Percentiles rank a stretch among this genome's conserved stretches.
Conservation (phyloP, 1,140 invertebrate species). For the Patella vulgata region DNA sequence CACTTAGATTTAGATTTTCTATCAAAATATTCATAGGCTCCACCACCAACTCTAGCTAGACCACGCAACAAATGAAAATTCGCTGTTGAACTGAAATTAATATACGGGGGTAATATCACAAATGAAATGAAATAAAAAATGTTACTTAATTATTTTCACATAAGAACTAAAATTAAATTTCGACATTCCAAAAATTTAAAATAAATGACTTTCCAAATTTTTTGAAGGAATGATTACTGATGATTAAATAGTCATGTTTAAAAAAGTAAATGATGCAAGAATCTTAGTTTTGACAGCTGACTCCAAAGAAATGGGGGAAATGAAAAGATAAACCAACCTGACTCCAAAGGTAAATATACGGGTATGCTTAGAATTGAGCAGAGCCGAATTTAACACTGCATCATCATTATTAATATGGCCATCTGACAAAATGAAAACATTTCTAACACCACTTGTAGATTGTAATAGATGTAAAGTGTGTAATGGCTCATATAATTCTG, state of each 20-base stretch:
- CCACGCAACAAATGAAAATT: constrained; percentile 57
- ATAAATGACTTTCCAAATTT: no score
- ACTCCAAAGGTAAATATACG: constrained; percentile 61
- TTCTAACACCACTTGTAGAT: constrained; percentile 36
- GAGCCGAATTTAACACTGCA: constrained; percentile 32
- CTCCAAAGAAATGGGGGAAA: no score
- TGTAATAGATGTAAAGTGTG: constrained; percentile 51
- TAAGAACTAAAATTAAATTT: no score
- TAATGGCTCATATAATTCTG: constrained; percentile 52
- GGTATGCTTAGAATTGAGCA: constrained; percentile 44
- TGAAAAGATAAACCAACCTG: constrained; percentile 44
- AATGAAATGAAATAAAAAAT: neutral
- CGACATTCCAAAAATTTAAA: no score
- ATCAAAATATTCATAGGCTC: constrained; percentile 61
- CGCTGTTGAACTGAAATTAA: constrained; percentile 49
- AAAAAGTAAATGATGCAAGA: no score
- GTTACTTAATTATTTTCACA: no score
- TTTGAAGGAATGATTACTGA: no score
- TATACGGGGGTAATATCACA: neutral
- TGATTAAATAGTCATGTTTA: no score
- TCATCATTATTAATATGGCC: constrained; percentile 60
- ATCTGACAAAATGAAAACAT: constrained; percentile 61
- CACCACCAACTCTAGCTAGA: constrained; percentile 55
- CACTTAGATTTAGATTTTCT: constrained; percentile 61
- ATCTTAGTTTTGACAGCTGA: no score